These are phyloP conservation scores for Corythornis leucogaster DNA, from an alignment of 2,797 vertebrate species.

Conservation along the genomic window DNA sequence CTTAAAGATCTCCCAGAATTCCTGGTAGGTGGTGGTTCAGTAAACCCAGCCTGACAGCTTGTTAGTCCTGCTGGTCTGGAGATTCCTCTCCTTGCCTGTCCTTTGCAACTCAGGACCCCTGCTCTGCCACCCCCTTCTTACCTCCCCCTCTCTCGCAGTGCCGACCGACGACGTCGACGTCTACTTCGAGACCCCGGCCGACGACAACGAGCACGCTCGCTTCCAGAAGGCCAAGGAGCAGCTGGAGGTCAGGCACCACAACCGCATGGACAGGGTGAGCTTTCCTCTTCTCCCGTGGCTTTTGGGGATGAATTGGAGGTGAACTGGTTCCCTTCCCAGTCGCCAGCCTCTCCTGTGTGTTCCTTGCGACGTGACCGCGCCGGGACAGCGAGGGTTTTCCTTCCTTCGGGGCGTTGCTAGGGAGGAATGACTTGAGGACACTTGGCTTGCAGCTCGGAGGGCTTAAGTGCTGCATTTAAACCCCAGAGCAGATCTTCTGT, in stretches of 20 bases:
- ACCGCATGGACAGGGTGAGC: conserved; percentile 95
- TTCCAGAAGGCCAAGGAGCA: conserved; percentile 99
- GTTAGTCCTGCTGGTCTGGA: neutral
- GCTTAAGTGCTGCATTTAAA: neutral
- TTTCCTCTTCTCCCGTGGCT: no score
- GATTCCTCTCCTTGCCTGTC: neutral
- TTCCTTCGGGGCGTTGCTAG: neutral
- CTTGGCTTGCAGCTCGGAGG: neutral
- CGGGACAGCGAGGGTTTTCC: neutral
- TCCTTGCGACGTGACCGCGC: neutral
- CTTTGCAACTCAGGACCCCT: neutral
- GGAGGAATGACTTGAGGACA: neutral
- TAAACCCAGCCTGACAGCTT: neutral
- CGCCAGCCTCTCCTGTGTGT: neutral
- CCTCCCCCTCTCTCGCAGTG: conserved; percentile 65
- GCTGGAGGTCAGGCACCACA: conserved; percentile 94
- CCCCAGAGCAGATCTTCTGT: neutral
- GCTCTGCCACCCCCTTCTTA: neutral
- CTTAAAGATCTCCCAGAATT: neutral
- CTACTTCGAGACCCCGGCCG: conserved; percentile 96
- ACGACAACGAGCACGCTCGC: conserved; percentile 95
- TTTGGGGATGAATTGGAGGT: neutral
- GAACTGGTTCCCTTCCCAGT: neutral
- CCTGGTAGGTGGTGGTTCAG: neutral
- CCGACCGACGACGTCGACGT: conserved; percentile 96